phyloP scores from a whole-genome alignment of 2,888 invertebrate genomes.

The Tetheella fluctuosa region DNA sequence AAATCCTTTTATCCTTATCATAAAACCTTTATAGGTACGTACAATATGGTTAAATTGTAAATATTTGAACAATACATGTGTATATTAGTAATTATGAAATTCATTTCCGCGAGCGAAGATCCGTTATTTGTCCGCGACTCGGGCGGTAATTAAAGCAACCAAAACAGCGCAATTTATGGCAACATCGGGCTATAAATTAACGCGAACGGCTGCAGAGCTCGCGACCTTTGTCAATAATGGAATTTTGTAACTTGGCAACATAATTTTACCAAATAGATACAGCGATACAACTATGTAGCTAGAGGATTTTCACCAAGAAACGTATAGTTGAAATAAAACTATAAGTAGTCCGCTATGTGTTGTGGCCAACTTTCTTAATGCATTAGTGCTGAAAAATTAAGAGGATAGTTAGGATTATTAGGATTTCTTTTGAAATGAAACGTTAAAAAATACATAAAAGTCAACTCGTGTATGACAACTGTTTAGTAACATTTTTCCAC shows the following conservation, averaged over 20 bases:
- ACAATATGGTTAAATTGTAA: background rate
- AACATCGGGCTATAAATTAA: constrained; percentile 58
- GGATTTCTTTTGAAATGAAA: too few relatives aligned
- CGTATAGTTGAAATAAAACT: too few relatives aligned
- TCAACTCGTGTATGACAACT: too few relatives aligned
- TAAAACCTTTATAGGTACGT: too few relatives aligned
- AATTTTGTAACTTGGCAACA: constrained; percentile 23
- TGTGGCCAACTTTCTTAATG: too few relatives aligned
- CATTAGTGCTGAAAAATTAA: too few relatives aligned
- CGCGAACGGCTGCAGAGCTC: constrained; percentile 27
- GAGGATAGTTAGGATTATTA: too few relatives aligned
- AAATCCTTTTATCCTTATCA: too few relatives aligned
- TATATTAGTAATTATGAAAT: constrained; percentile 48
- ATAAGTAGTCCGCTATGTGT: too few relatives aligned
- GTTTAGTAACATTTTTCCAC: background rate
- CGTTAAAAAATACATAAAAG: too few relatives aligned
- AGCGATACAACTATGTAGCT: background rate
- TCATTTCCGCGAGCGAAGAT: constrained; percentile 49
- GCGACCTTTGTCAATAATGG: constrained; percentile 49
- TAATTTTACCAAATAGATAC: background rate
- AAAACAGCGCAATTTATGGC: constrained; percentile 62
- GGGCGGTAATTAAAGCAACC: constrained; percentile 59
- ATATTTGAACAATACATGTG: constrained; percentile 11
- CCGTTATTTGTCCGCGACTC: constrained; percentile 49
- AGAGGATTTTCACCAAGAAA: too few relatives aligned